A percentile compares a stretch with the other conserved stretches of the same genome.
These are phyloP conservation scores for Galaxea fascicularis DNA, from an alignment of 92 coral and sea anemone genomes.

Conservation along the genomic window DNA sequence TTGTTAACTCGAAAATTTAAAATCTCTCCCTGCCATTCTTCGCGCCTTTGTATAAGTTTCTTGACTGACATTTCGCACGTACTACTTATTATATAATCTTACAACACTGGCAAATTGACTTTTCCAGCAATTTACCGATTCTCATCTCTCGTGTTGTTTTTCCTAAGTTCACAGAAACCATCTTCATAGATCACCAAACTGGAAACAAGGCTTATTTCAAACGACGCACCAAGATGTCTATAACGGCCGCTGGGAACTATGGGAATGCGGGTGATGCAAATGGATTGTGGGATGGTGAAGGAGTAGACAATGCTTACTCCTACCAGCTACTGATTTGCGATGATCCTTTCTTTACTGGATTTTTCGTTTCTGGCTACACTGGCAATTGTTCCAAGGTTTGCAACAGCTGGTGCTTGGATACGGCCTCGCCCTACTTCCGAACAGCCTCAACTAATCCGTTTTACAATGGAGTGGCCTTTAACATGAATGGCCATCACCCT, in stretches of 20 bases:
- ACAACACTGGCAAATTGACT: not conserved
- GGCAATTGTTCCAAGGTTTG: conserved; percentile 31
- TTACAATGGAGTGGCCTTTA: conserved; percentile 50
- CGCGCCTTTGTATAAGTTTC: too few relatives aligned
- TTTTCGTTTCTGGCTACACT: conserved; percentile 48
- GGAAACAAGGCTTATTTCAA: conserved; percentile 32
- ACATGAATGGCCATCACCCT: conserved; percentile 38
- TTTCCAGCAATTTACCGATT: too few relatives aligned
- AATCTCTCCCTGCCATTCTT: too few relatives aligned
- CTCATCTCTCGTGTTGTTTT: not conserved
- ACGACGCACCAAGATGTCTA: not conserved
- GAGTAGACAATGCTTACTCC: not conserved
- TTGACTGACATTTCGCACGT: too few relatives aligned
- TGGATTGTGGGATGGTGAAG: conserved; percentile 38
- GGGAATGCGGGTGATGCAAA: conserved; percentile 10
- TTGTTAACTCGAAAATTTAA: too few relatives aligned
- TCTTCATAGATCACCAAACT: conserved; percentile 9
- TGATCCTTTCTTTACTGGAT: conserved; percentile 26
- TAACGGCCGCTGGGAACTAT: conserved; percentile 27
- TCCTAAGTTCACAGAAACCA: conserved; percentile 10
- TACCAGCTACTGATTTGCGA: conserved; percentile 25
- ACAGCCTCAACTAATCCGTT: conserved; percentile 5
- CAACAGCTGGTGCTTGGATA: conserved; percentile 27
- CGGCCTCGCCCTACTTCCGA: conserved; percentile 32
- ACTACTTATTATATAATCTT: too few relatives aligned